Base-by-base conservation (phyloP, 2,113 vertebrate species). In the Excalfactoria chinensis region DNA sequence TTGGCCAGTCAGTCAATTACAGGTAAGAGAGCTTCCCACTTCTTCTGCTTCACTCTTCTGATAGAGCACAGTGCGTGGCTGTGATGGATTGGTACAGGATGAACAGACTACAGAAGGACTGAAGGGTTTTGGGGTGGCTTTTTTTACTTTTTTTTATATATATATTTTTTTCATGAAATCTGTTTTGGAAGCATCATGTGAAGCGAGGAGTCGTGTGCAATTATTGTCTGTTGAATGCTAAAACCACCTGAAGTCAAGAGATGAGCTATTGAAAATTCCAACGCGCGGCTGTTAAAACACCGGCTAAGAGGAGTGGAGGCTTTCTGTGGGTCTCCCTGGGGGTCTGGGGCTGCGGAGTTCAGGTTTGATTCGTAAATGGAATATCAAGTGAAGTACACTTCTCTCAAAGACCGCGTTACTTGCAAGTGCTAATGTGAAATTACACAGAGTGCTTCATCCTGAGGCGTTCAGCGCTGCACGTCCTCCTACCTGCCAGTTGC, bases 1-100 rank as follows among this genome's bases (percentile, higher is more conserved):
- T 93, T 96, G 92, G 94, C 81, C 92, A 96, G 78, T 92, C 92
- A 96, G 86, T 82, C 87, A 94, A 94, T 96, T 96, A 94, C 89
- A 96, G 94, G 96, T 96, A 96, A 96, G 94, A 93, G 71, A 85
- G 91, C 93, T 93, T 94, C 93, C 84, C 68, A 46, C 84, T 94
- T 90, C 30, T 66, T 73, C 77, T 85, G 60, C 81, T 95, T 93
- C 87, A 92, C 89, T 94, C 84, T 93, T 91, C 81, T 91, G 71
- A 21, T 73, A 44, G 63, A 78, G 58, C 79, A 46, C 22, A 84
- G 74, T 85, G 87, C 86, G 59, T 71, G 44, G 46, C 71, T 89
- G 72, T 67, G 91, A 48, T 96, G 81, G 68, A 93, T 90, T 93
- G 72, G 66, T 79, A 79, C 68, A 62, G 66, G 84, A 80, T 85